Evolutionary conservation across 2,888 invertebrate genomes (phyloP), one percentile per base, ranked within the genome.

Genomic region (Beris chalybata): DNA sequence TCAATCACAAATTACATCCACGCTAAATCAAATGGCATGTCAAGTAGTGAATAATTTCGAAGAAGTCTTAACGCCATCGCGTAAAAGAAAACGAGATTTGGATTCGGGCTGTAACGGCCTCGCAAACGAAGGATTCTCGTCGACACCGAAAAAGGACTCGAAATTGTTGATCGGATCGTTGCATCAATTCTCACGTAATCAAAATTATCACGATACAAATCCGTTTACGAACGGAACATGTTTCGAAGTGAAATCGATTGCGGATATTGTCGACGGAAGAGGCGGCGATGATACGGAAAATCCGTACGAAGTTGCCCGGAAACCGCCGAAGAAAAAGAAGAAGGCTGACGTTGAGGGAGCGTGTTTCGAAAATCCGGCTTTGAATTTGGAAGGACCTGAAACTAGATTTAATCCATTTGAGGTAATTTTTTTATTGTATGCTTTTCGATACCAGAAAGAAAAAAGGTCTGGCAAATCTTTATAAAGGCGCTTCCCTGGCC

Each of bases 331-430:
- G 67, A 81, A 79, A 65, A 81, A 79, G 68, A 78, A 77, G 65
- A 78, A 76, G 6, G 74, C 74, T 4, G 54, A 71, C 3, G 70
- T 72, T 13, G 70, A 74, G 4, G 73, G 72, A 22, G 76, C 74
- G 15, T 81, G 81, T 64, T 81, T 81, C 55, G 77, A 76, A 63
- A 81, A 81, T 74, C 75, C 77, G 3, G 81, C 77, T 7, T 71
- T 81, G 3, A 81, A 81, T 73, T 71, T 81, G 4, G 77, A 80
- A 43, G 58, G 77, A 44, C 78, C 79, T 5, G 81, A 81, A 63
- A 79, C 76, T 43, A 73, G 76, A 63, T 77, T 81, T 44, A 81
- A 81, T 76, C 81, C 81, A 0, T 81, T 76, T 71, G 81, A 81
- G 75, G 80, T 78, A 68, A 45, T 67, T 22, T 64, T 53, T 44